These are phyloP conservation scores for Oscheius sp. DNA, from an alignment of 2,888 invertebrate species.

Conservation along the genomic window DNA sequence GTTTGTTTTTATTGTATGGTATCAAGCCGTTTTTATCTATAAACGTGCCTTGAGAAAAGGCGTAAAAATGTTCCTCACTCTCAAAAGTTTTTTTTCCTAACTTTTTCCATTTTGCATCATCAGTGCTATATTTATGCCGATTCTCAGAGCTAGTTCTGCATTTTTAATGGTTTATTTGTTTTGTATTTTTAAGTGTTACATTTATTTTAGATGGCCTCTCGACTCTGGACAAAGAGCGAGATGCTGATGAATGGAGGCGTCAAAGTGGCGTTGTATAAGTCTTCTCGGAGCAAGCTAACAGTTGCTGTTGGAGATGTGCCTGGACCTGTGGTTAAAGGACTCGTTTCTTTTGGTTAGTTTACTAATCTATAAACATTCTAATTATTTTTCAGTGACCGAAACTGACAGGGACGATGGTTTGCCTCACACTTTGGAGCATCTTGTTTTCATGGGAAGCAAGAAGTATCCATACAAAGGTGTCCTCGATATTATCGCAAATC, in stretches of 20 bases:
- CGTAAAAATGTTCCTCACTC: background rate
- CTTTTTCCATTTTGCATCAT: background rate
- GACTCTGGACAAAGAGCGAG: conserved; percentile 48
- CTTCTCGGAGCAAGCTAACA: conserved; percentile 73
- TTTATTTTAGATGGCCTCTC: conserved; percentile 33
- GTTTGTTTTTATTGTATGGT: background rate
- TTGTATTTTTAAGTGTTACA: conserved; percentile 10
- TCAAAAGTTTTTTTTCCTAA: background rate
- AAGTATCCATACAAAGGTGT: conserved; percentile 77
- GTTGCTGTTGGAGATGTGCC: conserved; percentile 86
- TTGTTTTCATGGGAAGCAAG: conserved; percentile 88
- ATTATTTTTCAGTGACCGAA: conserved; percentile 81
- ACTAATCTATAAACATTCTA: background rate
- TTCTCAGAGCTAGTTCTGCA: background rate
- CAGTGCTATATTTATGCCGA: background rate
- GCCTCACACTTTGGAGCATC: conserved; percentile 90
- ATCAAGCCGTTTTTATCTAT: background rate
- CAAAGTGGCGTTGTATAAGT: conserved; percentile 43
- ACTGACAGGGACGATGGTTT: conserved; percentile 89
- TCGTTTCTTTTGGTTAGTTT: conserved; percentile 82
- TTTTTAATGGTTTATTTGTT: background rate
- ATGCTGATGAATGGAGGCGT: conserved; percentile 46
- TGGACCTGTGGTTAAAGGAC: conserved; percentile 88
- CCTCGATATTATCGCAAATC: conserved; percentile 85
- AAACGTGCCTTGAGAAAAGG: background rate